Percentiles rank a stretch among this genome's conserved stretches.
These are phyloP conservation scores for Camponotus fellah DNA, from an alignment of 2,888 invertebrate genomes.

Conservation along the genomic window DNA sequence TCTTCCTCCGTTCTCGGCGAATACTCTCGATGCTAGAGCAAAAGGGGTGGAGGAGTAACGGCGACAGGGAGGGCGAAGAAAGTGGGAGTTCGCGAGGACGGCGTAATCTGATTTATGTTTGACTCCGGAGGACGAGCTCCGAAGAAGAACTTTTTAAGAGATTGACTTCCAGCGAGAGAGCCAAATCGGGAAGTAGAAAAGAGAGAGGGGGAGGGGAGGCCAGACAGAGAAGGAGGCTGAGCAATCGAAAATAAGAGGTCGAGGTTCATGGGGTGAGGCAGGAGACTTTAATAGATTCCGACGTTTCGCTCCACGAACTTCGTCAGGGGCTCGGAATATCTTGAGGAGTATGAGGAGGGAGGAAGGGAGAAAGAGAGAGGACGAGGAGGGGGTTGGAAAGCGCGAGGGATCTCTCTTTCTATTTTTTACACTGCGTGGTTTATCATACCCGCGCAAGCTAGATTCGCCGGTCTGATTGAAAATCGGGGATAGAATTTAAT, in stretches of 20 bases:
- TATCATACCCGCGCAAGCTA: conserved; percentile 21
- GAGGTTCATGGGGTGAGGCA: conserved; percentile 53
- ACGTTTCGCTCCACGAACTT: conserved; percentile 71
- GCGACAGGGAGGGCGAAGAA: not conserved
- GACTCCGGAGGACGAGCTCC: conserved; percentile 74
- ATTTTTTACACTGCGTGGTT: conserved; percentile 39
- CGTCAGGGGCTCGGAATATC: conserved; percentile 62
- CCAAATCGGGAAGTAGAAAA: conserved; percentile 43
- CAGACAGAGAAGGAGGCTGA: conserved; percentile 46
- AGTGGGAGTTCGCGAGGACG: conserved; percentile 56
- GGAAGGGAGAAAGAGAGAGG: not conserved
- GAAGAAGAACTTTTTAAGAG: conserved; percentile 82
- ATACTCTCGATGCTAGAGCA: conserved; percentile 25
- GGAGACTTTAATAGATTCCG: conserved; percentile 80
- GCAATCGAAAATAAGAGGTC: conserved; percentile 77
- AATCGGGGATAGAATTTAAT: conserved; percentile 29
- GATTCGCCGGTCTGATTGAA: conserved; percentile 43
- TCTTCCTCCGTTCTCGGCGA: conserved; percentile 8
- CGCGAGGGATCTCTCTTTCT: conserved; percentile 6
- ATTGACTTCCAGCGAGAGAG: conserved; percentile 78
- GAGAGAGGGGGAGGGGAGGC: conserved; percentile 12
- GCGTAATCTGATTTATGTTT: conserved; percentile 84
- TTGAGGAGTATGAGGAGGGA: conserved; percentile 16
- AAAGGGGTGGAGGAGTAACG: not conserved
- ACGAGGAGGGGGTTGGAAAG: not conserved